Evolutionary conservation across 2,797 vertebrate species (phyloP), one percentile per base, ranked within the genome.

Genomic region (Sebastes vulpes): DNA sequence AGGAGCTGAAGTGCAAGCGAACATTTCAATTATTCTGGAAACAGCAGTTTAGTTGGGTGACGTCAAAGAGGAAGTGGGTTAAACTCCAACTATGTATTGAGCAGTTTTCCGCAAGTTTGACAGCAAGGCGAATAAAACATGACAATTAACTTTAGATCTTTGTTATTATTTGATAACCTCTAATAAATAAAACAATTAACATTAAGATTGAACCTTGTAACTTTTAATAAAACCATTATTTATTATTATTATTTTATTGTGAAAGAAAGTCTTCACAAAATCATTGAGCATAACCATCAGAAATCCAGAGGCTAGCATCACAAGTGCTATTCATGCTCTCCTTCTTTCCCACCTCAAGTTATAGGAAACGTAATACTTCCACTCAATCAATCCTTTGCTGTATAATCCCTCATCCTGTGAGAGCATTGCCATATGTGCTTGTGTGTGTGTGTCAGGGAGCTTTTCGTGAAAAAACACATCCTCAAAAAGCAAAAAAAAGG

Each of bases 401-500:
- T 64, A 9, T 48, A 28, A 65, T 63, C 59, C 61, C 65, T 75
- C 57, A 70, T 46, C 25, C 18, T 31, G 60, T 28, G 14, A 31
- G 26, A 77, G 63, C 10, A 1, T 21, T 63, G 31, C 56, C 20
- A 4, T 53, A 6, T 50, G 66, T 26, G 58, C 25, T 20, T 12
- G 38, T 38, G 26, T 35, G 5, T 46, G 28, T 25, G 52, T 26
- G 14, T 23, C 3, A 10, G 28, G n/a, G n/a, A 26, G 8, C 14
- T 21, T 72, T 54, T 53, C 7, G 18, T 25, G 5, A 20, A 65
- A 48, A 54, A 79, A 65, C 8, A 48, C 6, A 20, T 21, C 12
- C 14, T 56, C 12, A 60, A 71, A 75, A 65, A 71, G 63, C 68
- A 14, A 38, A 64, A 79, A 59, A 31, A 79, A 26, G n/a, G 53